phyloP scores from a whole-genome alignment of 2,113 vertebrate species.

The Charadrius vociferus region DNA sequence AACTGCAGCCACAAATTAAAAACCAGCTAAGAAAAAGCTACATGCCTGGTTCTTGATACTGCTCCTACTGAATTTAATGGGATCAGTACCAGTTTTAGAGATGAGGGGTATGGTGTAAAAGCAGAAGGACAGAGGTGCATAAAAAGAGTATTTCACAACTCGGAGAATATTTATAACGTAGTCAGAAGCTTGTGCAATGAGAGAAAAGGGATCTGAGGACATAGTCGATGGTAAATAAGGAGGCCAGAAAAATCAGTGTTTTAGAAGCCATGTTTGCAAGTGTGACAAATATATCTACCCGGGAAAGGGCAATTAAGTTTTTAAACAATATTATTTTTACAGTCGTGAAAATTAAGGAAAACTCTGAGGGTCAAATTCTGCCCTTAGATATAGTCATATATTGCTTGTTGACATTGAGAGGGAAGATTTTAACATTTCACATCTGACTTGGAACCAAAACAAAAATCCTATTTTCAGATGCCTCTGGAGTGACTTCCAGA shows the following conservation, averaged over 20 bases:
- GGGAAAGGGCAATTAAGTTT: background rate
- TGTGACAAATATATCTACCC: background rate
- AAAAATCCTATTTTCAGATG: conserved; percentile 16
- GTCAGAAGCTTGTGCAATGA: background rate
- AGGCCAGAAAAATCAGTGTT: background rate
- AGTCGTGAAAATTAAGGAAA: background rate
- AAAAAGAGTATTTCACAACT: conserved; percentile 1
- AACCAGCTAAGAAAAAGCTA: background rate
- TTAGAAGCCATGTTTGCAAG: background rate
- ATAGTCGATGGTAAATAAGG: background rate
- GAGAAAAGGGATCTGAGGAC: background rate
- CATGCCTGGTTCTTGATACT: background rate
- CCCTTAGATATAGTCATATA: background rate
- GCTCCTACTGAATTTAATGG: background rate
- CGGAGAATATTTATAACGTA: background rate
- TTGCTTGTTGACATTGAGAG: background rate
- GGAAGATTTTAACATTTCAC: background rate
- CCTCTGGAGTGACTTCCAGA: conserved; percentile 11
- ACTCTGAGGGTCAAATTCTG: background rate
- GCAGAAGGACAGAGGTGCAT: background rate
- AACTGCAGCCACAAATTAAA: background rate
- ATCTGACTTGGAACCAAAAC: conserved; percentile 6
- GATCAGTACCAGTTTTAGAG: background rate
- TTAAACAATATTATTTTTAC: background rate
- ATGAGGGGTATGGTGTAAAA: background rate